phyloP scores from a whole-genome alignment of 2,113 vertebrate species.

The Callorhinus ursinus region DNA sequence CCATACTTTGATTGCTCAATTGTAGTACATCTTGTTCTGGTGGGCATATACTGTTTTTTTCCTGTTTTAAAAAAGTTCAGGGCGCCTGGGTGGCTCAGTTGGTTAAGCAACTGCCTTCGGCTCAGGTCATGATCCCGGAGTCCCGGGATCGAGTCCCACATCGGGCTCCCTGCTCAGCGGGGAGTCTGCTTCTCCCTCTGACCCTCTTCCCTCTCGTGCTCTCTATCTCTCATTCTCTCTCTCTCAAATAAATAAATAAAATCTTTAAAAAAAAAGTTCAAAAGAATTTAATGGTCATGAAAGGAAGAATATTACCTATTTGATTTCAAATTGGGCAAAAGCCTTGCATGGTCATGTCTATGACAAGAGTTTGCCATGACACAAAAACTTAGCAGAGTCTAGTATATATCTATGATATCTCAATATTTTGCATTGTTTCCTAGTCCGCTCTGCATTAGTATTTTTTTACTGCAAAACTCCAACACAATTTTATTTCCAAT shows the following conservation, averaged over 20 bases:
- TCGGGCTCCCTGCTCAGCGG: too few species aligned
- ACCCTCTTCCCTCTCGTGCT: too few species aligned
- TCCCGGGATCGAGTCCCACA: too few species aligned
- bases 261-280: slow-evolving; percentile 59
- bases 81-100: too few species aligned
- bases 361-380: slow-evolving; percentile 3
- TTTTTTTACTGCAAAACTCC: background rate
- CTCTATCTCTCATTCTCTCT: too few species aligned
- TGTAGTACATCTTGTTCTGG: slow-evolving; percentile 69
- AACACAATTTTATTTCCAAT: background rate
- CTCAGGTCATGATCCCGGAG: too few species aligned
- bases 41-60: slow-evolving; percentile 68
- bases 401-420: background rate
- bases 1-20: slow-evolving; percentile 73
- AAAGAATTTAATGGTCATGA: slow-evolving; percentile 67
- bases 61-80: slow-evolving; percentile 75
- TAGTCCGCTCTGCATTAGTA: background rate
- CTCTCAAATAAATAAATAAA: too few species aligned
- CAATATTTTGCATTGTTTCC: background rate
- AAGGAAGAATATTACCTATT: slow-evolving; percentile 48
- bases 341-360: background rate
- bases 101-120: too few species aligned
- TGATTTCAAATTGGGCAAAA: slow-evolving; percentile 44
- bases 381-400: slow-evolving; percentile 1
- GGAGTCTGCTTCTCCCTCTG: too few species aligned